Evolutionary conservation across 2,888 invertebrate genomes (phyloP).

Genomic region (Lamellibrachia satsuma): DNA sequence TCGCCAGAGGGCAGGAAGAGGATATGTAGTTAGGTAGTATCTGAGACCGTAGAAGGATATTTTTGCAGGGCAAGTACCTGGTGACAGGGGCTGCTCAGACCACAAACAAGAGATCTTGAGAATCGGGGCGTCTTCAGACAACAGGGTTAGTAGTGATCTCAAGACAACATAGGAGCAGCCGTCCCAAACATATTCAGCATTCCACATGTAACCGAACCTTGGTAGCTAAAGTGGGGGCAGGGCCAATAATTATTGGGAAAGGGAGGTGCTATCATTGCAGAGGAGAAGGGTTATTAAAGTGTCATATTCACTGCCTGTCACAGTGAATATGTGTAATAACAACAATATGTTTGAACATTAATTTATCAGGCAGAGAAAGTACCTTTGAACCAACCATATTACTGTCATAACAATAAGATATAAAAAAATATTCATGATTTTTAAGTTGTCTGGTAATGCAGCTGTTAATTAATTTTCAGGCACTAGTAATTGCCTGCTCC

Average conservation of each 20-base stretch:
- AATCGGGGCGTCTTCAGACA: neutral
- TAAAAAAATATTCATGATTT: neutral
- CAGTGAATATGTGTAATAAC: neutral
- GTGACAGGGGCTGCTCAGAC: neutral
- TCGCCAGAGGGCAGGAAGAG: neutral
- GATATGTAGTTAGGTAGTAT: neutral
- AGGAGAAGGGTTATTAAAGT: neutral
- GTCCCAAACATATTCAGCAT: slow-evolving; percentile 1
- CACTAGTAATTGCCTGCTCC: too few species aligned
- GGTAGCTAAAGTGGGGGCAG: neutral
- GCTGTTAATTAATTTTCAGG: too few species aligned
- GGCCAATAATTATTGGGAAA: neutral
- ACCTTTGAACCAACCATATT: neutral
- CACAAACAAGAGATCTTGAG: neutral
- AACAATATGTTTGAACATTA: neutral
- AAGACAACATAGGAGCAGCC: neutral
- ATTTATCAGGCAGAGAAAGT: neutral
- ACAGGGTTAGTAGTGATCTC: neutral
- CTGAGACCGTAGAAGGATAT: neutral
- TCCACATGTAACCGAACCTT: neutral
- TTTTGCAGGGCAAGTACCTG: neutral
- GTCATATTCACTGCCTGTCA: neutral
- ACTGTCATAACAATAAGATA: neutral
- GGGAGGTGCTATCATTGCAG: neutral
- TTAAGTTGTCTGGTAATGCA: too few species aligned